phyloP scores from a whole-genome alignment of 2,888 invertebrate genomes.

The Liopterus haemorrhoidalis region DNA sequence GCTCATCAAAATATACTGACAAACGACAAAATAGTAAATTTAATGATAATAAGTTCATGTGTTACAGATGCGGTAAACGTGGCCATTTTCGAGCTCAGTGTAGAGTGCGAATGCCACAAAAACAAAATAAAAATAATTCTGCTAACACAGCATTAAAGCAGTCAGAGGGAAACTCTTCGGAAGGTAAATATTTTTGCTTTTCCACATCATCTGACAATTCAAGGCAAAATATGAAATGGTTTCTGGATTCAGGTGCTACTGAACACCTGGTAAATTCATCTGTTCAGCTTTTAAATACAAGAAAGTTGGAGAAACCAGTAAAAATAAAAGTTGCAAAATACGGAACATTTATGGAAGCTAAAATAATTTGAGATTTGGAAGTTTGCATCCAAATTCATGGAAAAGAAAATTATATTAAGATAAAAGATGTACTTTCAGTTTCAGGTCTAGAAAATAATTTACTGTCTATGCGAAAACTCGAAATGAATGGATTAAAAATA shows the following conservation, averaged over 20 bases:
- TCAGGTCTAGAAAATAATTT: slow-evolving; percentile 28
- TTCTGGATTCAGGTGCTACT: slow-evolving; percentile 32
- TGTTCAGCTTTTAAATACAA: slow-evolving; percentile 21
- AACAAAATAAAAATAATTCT: too few species aligned
- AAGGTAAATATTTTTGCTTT: too few species aligned
- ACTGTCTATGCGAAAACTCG: slow-evolving; percentile 30
- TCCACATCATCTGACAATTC: too few species aligned
- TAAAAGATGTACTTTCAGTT: slow-evolving; percentile 28
- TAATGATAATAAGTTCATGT: too few species aligned
- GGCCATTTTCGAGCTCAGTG: too few species aligned
- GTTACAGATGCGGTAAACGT: too few species aligned
- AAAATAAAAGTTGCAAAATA: slow-evolving; percentile 30
- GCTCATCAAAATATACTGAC: neutral
- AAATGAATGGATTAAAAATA: slow-evolving; percentile 29
- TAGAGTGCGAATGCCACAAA: too few species aligned
- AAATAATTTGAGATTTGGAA: slow-evolving; percentile 21
- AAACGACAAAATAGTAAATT: neutral
- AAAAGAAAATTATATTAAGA: slow-evolving; percentile 20
- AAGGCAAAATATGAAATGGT: too few species aligned
- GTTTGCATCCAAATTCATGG: slow-evolving; percentile 19
- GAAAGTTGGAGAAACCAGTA: slow-evolving; percentile 22
- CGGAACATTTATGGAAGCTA: slow-evolving; percentile 22
- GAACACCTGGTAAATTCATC: slow-evolving; percentile 28
- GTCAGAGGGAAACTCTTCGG: too few species aligned
- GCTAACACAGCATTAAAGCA: too few species aligned